These are phyloP conservation scores for Argyresthia goedartella DNA, from an alignment of 2,888 invertebrate species.

Conservation along the genomic window DNA sequence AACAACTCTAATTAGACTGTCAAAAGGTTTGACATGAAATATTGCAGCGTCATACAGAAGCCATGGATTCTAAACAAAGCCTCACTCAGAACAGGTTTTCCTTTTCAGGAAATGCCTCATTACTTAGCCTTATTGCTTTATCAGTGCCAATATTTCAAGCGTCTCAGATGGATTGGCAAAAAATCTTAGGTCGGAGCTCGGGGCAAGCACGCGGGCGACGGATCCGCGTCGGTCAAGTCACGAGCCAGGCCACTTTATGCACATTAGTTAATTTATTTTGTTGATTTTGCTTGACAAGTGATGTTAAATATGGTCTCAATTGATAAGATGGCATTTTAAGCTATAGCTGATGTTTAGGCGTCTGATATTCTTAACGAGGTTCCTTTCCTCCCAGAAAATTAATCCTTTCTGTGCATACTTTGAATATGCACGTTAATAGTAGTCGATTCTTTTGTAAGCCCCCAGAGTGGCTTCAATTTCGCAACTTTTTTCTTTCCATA, in stretches of 20 bases:
- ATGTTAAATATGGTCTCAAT: slow-evolving; percentile 27
- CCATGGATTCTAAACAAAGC: not conserved
- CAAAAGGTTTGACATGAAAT: not conserved
- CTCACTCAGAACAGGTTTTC: not conserved
- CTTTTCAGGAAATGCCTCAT: slow-evolving; percentile 41
- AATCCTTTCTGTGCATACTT: too few species aligned
- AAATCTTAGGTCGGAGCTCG: slow-evolving; percentile 37
- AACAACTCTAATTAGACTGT: not conserved
- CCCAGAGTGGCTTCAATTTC: too few species aligned
- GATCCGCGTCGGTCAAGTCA: slow-evolving; percentile 51
- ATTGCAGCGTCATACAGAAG: not conserved
- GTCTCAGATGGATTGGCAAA: slow-evolving; percentile 31
- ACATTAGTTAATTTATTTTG: slow-evolving; percentile 55
- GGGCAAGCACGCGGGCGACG: slow-evolving; percentile 21
- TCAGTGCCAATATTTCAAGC: slow-evolving; percentile 48
- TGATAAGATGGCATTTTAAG: slow-evolving; percentile 22
- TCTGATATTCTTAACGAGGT: too few species aligned
- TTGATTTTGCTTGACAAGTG: slow-evolving; percentile 45
- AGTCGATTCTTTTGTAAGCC: too few species aligned
- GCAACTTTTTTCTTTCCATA: slow-evolving; percentile 15
- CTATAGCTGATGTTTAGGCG: too few species aligned
- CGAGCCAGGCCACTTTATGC: slow-evolving; percentile 55
- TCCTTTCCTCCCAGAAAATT: too few species aligned
- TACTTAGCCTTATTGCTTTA: slow-evolving; percentile 33
- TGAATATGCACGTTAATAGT: too few species aligned